Conservation (phyloP, 2,797 vertebrate genomes). For the Avahi laniger region DNA sequence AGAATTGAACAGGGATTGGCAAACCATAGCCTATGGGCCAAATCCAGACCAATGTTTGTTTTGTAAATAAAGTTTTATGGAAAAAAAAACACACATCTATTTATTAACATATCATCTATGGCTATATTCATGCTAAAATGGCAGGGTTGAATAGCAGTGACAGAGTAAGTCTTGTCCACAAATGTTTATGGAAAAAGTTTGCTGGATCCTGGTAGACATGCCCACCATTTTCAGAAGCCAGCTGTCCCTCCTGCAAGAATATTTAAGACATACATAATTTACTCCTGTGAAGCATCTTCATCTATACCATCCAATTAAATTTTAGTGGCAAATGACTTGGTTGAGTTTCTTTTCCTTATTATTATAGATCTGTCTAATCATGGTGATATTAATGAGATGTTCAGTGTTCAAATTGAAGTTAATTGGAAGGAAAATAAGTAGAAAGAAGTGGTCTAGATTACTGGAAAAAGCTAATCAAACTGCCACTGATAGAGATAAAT, state of each 20-base stretch:
- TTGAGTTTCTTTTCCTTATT: conserved; percentile 46
- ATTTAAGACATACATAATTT: background rate
- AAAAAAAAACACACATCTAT: background rate
- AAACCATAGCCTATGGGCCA: background rate
- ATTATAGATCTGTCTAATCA: conserved; percentile 57
- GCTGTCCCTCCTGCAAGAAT: background rate
- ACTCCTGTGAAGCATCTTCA: background rate
- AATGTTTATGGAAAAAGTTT: background rate
- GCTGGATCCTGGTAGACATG: background rate
- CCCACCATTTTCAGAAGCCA: background rate
- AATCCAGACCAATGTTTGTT: background rate
- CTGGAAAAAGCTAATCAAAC: conserved; percentile 61
- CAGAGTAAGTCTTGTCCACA: background rate
- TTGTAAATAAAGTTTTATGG: background rate
- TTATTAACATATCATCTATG: background rate
- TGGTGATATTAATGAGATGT: conserved; percentile 66
- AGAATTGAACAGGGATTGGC: background rate
- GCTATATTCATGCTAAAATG: background rate
- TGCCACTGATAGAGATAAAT: conserved; percentile 62
- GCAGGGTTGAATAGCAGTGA: background rate
- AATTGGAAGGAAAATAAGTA: conserved; percentile 68
- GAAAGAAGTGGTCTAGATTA: conserved; percentile 58
- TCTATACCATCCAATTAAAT: conserved; percentile 40
- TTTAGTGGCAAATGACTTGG: conserved; percentile 44
- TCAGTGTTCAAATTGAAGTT: conserved; percentile 59